A percentile compares a stretch with the other conserved stretches of the same genome.
Evolutionary conservation across 2,888 invertebrate species (phyloP).

Genomic region (Sussaba pulchella): DNA sequence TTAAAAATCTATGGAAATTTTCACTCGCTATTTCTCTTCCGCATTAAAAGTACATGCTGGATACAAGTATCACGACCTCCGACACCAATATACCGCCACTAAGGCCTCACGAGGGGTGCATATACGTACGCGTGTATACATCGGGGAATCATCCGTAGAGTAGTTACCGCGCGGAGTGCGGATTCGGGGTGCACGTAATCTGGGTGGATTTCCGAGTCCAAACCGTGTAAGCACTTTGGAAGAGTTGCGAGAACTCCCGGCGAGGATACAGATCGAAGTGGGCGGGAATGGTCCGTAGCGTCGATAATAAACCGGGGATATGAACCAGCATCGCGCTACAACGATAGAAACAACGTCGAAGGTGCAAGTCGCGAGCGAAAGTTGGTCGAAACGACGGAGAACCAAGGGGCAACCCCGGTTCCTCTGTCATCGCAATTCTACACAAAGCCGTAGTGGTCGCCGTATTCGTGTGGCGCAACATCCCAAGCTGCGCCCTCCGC

Average conservation of each 20-base stretch:
- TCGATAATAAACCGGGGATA: conserved; percentile 66
- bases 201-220: conserved; percentile 68
- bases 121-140: conserved; percentile 41
- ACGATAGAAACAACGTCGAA: conserved; percentile 59
- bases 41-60: conserved; percentile 48
- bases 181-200: conserved; percentile 68
- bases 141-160: conserved; percentile 55
- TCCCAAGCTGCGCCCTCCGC: conserved; percentile 43
- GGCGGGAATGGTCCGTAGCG: conserved; percentile 40
- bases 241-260: conserved; percentile 65
- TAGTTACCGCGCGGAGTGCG: conserved; percentile 59
- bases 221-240: conserved; percentile 70
- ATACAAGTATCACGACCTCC: conserved; percentile 37
- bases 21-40: not conserved
- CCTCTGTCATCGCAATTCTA: conserved; percentile 36
- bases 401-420: conserved; percentile 45
- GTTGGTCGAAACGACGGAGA: conserved; percentile 51
- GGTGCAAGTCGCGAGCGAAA: conserved; percentile 42
- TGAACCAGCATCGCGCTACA: conserved; percentile 39
- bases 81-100: not conserved
- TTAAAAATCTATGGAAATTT: conserved; percentile 14
- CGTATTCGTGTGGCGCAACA: conserved; percentile 23
- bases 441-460: conserved; percentile 13
- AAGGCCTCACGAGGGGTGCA: conserved; percentile 44
- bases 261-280: conserved; percentile 29